Evolutionary conservation across 2,797 vertebrate genomes (phyloP).

Genomic region (Coregonus ussuriensis): DNA sequence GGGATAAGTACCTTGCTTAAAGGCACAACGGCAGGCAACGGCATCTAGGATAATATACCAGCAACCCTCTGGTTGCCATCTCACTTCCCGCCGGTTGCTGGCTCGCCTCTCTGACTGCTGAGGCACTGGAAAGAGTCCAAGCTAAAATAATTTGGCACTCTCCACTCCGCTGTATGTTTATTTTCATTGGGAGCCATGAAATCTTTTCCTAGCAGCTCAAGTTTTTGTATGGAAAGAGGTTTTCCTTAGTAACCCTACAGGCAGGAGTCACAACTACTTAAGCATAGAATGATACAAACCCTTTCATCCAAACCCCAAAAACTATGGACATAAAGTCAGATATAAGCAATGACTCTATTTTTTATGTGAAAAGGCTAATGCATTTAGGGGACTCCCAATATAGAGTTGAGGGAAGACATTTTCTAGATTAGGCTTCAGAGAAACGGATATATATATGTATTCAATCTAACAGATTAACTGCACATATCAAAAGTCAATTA

Average conservation of each 20-base stretch:
- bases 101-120: conserved; percentile 5
- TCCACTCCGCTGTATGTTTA: conserved; percentile 48
- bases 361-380: not conserved
- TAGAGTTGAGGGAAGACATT: no score
- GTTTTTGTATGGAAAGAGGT: conserved; percentile 34
- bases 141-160: conserved; percentile 52
- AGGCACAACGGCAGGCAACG: no score
- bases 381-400: not conserved
- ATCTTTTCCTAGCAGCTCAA: conserved; percentile 20
- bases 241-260: conserved; percentile 41
- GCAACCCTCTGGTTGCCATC: no score
- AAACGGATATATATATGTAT: no score
- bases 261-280: conserved; percentile 31
- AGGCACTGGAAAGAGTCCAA: conserved; percentile 49
- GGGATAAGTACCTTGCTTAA: no score
- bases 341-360: not conserved
- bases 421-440: no score
- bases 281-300: conserved; percentile 11
- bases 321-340: not conserved
- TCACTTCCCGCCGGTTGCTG: no score
- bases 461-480: no score
- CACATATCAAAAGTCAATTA: no score
- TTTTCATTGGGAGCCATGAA: conserved; percentile 48
- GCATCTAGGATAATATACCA: no score
- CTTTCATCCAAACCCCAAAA: not conserved